Conservation (phyloP, 2,113 vertebrate genomes). For the Bucco capensis region DNA sequence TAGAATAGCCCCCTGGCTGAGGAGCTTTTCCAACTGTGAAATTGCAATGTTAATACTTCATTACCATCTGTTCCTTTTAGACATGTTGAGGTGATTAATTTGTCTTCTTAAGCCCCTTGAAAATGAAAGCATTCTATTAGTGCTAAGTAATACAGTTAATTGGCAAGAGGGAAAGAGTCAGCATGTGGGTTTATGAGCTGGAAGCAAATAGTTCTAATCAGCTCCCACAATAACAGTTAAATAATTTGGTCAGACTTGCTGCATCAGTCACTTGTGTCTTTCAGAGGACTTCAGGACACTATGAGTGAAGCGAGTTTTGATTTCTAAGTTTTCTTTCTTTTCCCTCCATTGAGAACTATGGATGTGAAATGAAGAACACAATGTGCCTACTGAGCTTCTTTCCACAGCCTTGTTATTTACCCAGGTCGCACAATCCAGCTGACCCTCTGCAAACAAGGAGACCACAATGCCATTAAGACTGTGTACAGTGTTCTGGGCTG, state of each 20-base stretch:
- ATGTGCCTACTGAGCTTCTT: background rate
- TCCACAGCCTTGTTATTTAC: background rate
- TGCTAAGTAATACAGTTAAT: constrained; percentile 48
- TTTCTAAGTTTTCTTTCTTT: background rate
- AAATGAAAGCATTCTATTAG: constrained; percentile 57
- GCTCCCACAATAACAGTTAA: background rate
- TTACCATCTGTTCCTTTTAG: constrained; percentile 58
- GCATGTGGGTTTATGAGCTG: background rate
- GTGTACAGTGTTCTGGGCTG: background rate
- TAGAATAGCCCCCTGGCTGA: background rate
- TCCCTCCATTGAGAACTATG: background rate
- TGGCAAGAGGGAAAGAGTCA: background rate
- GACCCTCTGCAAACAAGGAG: background rate
- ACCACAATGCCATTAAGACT: background rate
- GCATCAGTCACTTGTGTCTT: background rate
- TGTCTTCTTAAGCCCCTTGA: constrained; percentile 42
- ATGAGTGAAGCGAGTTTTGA: background rate
- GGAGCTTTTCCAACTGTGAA: constrained; percentile 30
- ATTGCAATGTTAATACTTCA: constrained; percentile 17
- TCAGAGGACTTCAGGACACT: background rate
- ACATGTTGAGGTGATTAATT: constrained; percentile 49
- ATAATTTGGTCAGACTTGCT: background rate
- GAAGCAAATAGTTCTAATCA: background rate
- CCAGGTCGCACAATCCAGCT: background rate
- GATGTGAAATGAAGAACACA: background rate